Percentiles rank a stretch among this genome's conserved stretches.
Evolutionary conservation across 1,140 invertebrate species (phyloP).

Genomic region (Drosophila pruinosa): DNA sequence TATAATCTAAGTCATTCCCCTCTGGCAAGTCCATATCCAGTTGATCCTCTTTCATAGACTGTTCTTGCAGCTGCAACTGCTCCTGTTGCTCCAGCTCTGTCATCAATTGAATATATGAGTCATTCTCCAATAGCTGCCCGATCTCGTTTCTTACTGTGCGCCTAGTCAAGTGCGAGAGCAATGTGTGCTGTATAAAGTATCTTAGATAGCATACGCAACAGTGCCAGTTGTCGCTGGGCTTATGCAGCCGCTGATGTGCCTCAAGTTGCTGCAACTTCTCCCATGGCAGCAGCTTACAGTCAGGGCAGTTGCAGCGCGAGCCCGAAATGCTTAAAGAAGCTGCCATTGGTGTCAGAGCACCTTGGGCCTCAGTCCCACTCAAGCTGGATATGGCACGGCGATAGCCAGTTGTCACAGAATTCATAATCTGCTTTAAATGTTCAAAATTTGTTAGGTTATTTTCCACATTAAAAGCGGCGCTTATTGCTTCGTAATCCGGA

Average conservation of each 20-base stretch:
- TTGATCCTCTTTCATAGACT: neutral
- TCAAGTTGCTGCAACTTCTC: slow-evolving; percentile 20
- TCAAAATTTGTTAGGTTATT: neutral
- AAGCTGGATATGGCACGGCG: slow-evolving; percentile 15
- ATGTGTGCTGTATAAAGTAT: slow-evolving; percentile 40
- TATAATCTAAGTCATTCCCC: neutral
- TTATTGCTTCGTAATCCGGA: slow-evolving; percentile 17
- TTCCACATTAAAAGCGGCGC: neutral
- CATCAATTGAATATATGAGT: slow-evolving; percentile 14
- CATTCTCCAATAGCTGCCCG: slow-evolving; percentile 14
- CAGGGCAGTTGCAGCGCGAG: slow-evolving; percentile 28
- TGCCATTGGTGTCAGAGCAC: slow-evolving; percentile 9
- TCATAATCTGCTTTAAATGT: slow-evolving; percentile 26
- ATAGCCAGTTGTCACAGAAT: slow-evolving; percentile 43
- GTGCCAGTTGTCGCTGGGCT: slow-evolving; percentile 34
- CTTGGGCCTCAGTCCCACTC: neutral
- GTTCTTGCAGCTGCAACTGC: neutral
- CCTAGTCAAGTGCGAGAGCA: slow-evolving; percentile 24
- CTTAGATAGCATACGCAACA: slow-evolving; percentile 40
- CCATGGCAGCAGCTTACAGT: slow-evolving; percentile 32
- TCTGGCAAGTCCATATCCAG: slow-evolving; percentile 10
- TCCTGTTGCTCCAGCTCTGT: neutral
- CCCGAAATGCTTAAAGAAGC: neutral
- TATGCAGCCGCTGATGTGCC: slow-evolving; percentile 28
- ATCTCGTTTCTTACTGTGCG: neutral